Evolutionary conservation across 2,797 vertebrate genomes (phyloP).

Genomic region (Morus bassanus): DNA sequence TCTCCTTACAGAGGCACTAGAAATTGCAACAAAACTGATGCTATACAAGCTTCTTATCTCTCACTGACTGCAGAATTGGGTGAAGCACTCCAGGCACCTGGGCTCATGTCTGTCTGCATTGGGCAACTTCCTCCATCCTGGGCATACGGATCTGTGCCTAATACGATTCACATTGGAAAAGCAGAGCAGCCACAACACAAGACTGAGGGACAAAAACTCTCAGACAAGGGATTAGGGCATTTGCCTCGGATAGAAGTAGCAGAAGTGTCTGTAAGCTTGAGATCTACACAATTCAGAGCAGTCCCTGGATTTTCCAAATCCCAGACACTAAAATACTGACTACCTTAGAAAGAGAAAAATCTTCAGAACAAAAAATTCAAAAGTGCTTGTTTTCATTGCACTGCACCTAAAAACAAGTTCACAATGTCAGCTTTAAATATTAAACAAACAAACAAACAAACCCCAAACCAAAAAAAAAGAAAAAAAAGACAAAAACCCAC

Average conservation of each 20-base stretch:
- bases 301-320: not conserved
- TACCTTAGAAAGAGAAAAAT: not conserved
- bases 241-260: not conserved
- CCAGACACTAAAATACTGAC: not conserved
- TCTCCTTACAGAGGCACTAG: not conserved
- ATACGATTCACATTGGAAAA: not conserved
- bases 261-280: not conserved
- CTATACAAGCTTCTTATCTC: not conserved
- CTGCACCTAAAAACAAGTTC: not conserved
- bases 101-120: not conserved
- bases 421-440: not conserved
- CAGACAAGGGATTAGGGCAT: not conserved
- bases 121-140: not conserved
- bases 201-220: not conserved
- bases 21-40: not conserved
- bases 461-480: not conserved
- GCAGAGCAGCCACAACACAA: not conserved
- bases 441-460: too few relatives aligned
- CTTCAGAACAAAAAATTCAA: not conserved
- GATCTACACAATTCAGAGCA: not conserved
- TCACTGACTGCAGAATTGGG: not conserved
- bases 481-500: too few relatives aligned
- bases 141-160: not conserved
- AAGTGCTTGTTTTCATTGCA: not conserved
- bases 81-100: not conserved